Conservation (phyloP, 2,888 invertebrate species). For the Archips xylosteana region DNA sequence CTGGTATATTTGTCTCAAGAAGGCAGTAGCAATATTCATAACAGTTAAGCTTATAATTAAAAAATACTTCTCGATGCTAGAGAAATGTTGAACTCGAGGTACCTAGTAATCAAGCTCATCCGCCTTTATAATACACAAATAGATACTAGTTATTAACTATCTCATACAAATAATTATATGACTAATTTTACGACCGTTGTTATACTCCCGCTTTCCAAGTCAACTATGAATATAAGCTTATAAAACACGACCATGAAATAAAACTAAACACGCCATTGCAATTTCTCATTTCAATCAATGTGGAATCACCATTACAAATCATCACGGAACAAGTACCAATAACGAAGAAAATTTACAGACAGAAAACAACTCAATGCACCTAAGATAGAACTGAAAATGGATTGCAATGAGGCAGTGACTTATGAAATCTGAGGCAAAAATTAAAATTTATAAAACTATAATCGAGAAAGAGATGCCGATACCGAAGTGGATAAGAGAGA, state of each 20-base stretch:
- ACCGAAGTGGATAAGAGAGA: constrained; percentile 52
- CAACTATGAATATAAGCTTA: constrained; percentile 12
- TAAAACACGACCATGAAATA: constrained; percentile 6
- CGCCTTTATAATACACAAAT: neutral
- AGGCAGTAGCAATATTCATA: too few species aligned
- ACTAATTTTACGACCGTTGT: neutral
- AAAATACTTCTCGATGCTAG: too few species aligned
- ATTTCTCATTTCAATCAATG: constrained; percentile 33
- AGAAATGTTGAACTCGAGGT: too few species aligned
- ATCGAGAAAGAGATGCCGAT: constrained; percentile 31
- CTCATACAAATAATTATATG: neutral
- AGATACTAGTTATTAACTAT: neutral
- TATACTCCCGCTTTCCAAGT: neutral
- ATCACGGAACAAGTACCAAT: constrained; percentile 47
- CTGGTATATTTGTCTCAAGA: too few species aligned
- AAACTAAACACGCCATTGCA: constrained; percentile 10
- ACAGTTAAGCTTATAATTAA: too few species aligned
- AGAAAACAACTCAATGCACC: neutral
- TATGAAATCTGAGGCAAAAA: constrained; percentile 25
- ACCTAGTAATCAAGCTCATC: neutral
- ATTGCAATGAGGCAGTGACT: constrained; percentile 6
- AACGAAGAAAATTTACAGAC: neutral
- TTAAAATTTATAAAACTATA: constrained; percentile 38
- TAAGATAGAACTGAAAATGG: neutral
- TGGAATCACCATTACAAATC: constrained; percentile 48